Evolutionary conservation across 1,140 invertebrate species (phyloP), one percentile per base, ranked within the genome.

Genomic region (Lucilia cuprina): DNA sequence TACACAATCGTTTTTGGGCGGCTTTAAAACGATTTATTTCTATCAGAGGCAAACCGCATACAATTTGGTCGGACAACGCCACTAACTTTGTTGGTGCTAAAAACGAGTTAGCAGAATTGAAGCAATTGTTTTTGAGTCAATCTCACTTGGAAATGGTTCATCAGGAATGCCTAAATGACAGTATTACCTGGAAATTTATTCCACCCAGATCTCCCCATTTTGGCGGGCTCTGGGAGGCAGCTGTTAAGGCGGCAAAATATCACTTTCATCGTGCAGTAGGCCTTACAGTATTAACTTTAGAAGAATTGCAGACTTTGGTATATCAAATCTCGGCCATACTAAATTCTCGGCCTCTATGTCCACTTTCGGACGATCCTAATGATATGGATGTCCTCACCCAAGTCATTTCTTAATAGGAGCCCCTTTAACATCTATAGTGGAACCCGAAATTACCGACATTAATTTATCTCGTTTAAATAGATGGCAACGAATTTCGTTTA

Each of bases 141-240:
- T 10, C n/a, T 19, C 47, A 65, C 25, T 1, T 78, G 4, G 19
- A 65, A 17, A n/a, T 9, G 14, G 35, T 85, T 7, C 7, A 19
- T 2, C 8, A 82, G 10, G 17, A 70, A 83, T 82, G 85, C 34
- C 41, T 83, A 3, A 21, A 70, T 10, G 80, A 87, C 30, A 49
- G 75, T 30, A 90, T 89, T 14, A 82, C 84, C 34, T 91, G 85
- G 84, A 84, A 87, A 10, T 89, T 87, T 83, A 86, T 86, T 14
- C 87, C 87, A 14, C 86, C 86, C 12, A 47, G 84, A 75, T 83
- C 85, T 13, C 89, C 90, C 25, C 87, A 90, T 84, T 86, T 88
- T 47, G 89, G 89, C 10, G 90, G 88, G 13, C 49, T 30, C 25
- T 30, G 25, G 25, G 25, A 30, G 25, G 25, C 25, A 30, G 25